Percentiles rank a stretch among this genome's conserved stretches.
These are phyloP conservation scores for Planococcus citri DNA, from an alignment of 1,140 invertebrate species.

Conservation along the genomic window DNA sequence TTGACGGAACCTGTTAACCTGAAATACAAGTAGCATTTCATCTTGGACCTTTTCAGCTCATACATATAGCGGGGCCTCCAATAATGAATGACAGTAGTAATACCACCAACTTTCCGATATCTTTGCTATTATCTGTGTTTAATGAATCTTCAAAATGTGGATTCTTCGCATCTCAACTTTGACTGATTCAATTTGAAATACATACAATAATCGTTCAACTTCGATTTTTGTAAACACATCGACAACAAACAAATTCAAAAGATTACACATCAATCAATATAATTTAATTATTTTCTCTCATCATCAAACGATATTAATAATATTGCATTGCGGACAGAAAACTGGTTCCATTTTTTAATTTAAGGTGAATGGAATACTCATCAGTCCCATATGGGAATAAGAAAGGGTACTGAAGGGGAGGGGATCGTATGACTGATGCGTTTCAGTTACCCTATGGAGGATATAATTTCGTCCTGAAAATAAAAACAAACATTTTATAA, in stretches of 20 bases:
- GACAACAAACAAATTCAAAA: slow-evolving; percentile 28
- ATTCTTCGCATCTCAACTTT: slow-evolving; percentile 36
- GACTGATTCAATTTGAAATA: slow-evolving; percentile 35
- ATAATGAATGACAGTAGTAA: slow-evolving; percentile 36
- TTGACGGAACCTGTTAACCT: too few relatives aligned
- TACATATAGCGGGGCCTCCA: slow-evolving; percentile 35
- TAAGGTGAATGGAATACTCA: slow-evolving; percentile 24
- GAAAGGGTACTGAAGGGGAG: slow-evolving; percentile 34
- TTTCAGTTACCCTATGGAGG: slow-evolving; percentile 26
- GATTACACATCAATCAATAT: slow-evolving; percentile 27
- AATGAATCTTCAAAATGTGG: slow-evolving; percentile 34
- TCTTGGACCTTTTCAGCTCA: slow-evolving; percentile 37
- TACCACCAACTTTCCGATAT: slow-evolving; percentile 28
- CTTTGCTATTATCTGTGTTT: neutral
- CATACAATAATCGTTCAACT: slow-evolving; percentile 33
- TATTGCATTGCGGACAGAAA: slow-evolving; percentile 21
- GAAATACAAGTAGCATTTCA: too few relatives aligned
- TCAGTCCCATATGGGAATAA: slow-evolving; percentile 31
- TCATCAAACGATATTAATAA: slow-evolving; percentile 29
- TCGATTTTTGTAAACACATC: slow-evolving; percentile 40
- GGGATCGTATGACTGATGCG: slow-evolving; percentile 32
- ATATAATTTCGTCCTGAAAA: too few relatives aligned
- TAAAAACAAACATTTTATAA: too few relatives aligned
- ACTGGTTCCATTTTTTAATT: too few relatives aligned
- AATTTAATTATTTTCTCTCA: slow-evolving; percentile 25